Evolutionary conservation across 2,797 vertebrate species (phyloP), one percentile per base, ranked within the genome.

Genomic region (Florisuga fusca): DNA sequence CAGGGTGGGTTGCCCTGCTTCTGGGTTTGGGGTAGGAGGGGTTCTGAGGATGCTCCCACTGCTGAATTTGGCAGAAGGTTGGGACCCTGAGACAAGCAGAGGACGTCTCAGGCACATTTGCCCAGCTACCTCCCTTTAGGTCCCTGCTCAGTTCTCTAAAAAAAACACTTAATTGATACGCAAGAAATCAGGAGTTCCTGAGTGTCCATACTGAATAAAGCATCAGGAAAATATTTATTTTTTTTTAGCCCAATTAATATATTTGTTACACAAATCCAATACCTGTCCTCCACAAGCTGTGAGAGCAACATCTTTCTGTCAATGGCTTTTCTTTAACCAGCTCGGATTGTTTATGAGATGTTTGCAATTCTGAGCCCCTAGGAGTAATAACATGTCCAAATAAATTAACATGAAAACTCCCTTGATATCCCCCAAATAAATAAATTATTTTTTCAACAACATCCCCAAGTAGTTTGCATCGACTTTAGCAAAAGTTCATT

Each of bases 331-430:
- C 34, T 87, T 72, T 69, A 76, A 67, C 54, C 2, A 12, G 33
- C 67, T 73, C 55, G 22, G 73, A 27, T 84, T 79, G 63, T 62
- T 89, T 74, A 57, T 23, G 73, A 87, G 81, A 46, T 71, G 27
- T 73, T 87, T 92, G 54, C 26, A 45, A 1, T 62, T 33, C 73
- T 76, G 53, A 86, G 66, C 31, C 61, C 43, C 61, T 63, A 67
- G 54, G 26, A 61, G n/a, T 22, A 68, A 77, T 45, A 51, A 79
- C 23, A n/a, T 62, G 23, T 80, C 61, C 54, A 79, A 36, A 36
- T 51, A 79, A 94, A 94, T 93, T 58, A 90, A 63, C 23, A 14
- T 26, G 20, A 74, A 87, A 54, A 45, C 33, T 68, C 78, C 69
- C 41, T 53, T 34, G 63, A 38, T 81, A 88, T 20, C 62, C 54